Percentiles rank a stretch among this genome's conserved stretches.
These are phyloP conservation scores for Sanderia malayensis DNA, from an alignment of 30 jellyfish, hydroid and myxozoan genomes.

Conservation along the genomic window DNA sequence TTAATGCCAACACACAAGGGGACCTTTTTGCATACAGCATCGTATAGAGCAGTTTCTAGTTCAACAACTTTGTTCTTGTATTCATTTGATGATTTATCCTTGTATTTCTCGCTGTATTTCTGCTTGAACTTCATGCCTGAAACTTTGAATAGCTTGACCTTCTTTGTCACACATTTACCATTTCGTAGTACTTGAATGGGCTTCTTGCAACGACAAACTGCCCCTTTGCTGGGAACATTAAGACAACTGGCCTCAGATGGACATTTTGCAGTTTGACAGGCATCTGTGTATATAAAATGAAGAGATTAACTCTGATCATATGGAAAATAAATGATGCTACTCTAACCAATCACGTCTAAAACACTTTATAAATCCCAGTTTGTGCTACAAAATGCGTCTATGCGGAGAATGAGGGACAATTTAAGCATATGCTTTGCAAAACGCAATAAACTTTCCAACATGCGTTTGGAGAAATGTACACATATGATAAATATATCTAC, in stretches of 20 bases:
- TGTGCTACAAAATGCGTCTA: too few species aligned
- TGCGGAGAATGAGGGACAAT: too few species aligned
- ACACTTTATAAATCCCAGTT: too few species aligned
- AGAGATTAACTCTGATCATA: too few species aligned
- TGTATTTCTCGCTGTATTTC: constrained; percentile 8
- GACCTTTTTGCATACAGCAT: background rate
- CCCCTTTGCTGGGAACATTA: background rate
- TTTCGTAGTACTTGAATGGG: constrained; percentile 8
- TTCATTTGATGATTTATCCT: constrained; percentile 18
- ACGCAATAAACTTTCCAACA: too few species aligned
- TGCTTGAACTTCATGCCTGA: constrained; percentile 13
- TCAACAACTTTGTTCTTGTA: constrained; percentile 14
- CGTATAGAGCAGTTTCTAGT: constrained; percentile 1
- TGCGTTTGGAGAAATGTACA: too few species aligned
- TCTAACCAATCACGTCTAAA: too few species aligned
- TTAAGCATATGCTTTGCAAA: too few species aligned
- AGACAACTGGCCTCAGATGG: constrained; percentile 4
- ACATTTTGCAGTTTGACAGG: constrained; percentile 8
- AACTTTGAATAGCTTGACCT: constrained; percentile 20
- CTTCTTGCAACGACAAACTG: constrained; percentile 16
- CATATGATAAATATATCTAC: too few species aligned
- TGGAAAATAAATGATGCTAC: too few species aligned
- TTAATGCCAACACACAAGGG: constrained; percentile 1
- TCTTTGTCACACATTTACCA: background rate
- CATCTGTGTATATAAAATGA: too few species aligned